Percentiles rank a stretch among this genome's conserved stretches.
Conservation (phyloP, 2,888 invertebrate genomes). For the Pseudococcus jackbeardsleyi region DNA sequence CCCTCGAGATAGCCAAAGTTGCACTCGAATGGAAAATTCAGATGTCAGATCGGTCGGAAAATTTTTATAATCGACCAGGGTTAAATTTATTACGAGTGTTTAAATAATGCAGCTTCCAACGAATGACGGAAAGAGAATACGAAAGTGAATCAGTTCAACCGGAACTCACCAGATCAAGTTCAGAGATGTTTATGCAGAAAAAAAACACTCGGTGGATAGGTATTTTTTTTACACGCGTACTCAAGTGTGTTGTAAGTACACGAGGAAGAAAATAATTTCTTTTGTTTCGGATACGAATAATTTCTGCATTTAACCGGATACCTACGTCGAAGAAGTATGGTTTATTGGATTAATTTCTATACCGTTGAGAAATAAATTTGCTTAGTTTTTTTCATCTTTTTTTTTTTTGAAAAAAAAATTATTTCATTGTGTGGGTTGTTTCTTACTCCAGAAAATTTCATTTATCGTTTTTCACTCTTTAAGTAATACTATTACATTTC, state of each 20-base stretch:
- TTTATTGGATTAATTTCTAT: background rate
- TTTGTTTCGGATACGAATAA: background rate
- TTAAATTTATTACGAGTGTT: background rate
- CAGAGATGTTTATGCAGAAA: background rate
- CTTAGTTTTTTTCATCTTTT: no score
- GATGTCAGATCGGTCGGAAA: background rate
- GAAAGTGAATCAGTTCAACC: constrained; percentile 6
- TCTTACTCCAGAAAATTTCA: no score
- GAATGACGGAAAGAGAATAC: background rate
- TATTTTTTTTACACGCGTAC: background rate
- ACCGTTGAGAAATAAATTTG: no score
- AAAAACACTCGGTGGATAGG: background rate
- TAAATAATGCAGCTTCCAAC: background rate
- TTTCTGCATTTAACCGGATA: background rate
- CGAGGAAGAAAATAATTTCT: background rate
- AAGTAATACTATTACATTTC: no score
- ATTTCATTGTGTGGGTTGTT: no score
- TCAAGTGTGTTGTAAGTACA: background rate
- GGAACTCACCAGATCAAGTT: constrained; percentile 17
- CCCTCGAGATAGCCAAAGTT: background rate
- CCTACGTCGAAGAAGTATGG: background rate
- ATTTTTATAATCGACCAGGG: background rate
- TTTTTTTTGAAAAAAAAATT: no score
- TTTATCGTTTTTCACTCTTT: no score
- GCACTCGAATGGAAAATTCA: background rate